Evolutionary conservation across 1,140 invertebrate species (phyloP).

Genomic region (Mycetomoellerius zeteki): DNA sequence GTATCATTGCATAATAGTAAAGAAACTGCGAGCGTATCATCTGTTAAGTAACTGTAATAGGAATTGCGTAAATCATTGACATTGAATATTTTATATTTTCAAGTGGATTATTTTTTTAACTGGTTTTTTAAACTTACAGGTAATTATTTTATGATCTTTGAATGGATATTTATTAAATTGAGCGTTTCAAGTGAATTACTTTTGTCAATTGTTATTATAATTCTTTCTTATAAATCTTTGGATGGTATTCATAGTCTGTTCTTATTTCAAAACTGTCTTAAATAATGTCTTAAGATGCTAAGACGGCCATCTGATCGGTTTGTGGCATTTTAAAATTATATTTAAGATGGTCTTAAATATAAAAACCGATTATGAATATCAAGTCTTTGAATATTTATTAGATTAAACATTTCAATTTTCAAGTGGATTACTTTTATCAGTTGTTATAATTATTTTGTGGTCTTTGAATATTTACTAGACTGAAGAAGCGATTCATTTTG

Average conservation of each 20-base stretch:
- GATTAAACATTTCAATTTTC: background rate
- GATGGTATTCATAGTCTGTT: no score
- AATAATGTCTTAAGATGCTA: no score
- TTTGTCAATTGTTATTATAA: no score
- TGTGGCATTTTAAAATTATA: no score
- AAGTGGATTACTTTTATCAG: background rate
- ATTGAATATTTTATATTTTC: background rate
- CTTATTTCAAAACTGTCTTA: no score
- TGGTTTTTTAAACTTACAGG: no score
- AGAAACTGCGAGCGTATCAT: background rate
- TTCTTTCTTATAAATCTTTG: no score
- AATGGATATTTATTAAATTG: background rate
- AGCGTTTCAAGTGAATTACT: no score
- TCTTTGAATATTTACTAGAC: conserved; percentile 21
- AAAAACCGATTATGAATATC: no score
- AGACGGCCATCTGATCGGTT: no score
- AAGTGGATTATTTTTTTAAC: background rate
- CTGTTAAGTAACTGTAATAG: conserved; percentile 24
- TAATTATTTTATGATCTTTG: background rate
- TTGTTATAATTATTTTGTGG: background rate
- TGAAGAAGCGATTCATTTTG: background rate
- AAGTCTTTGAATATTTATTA: no score
- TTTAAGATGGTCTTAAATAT: no score
- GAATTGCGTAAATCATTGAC: background rate
- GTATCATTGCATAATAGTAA: conserved; percentile 25